A percentile compares a stretch with the other conserved stretches of the same genome.
These are phyloP conservation scores for Caretta caretta DNA, from an alignment of 2,113 vertebrate species.

Conservation along the genomic window DNA sequence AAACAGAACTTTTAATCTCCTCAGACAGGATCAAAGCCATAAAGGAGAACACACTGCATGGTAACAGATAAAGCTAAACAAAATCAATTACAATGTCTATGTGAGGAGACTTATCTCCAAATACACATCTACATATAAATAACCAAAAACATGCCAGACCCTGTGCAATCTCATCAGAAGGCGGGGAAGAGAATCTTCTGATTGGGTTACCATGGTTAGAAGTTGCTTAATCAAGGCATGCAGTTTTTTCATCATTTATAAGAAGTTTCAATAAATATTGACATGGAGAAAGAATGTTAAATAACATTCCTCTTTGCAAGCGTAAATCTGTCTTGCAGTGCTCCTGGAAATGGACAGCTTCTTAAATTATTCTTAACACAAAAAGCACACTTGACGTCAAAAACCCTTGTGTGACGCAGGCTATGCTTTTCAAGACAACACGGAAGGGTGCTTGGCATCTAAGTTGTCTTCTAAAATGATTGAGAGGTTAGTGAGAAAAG, in stretches of 20 bases:
- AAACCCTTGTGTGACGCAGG: not conserved
- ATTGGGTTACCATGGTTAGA: not conserved
- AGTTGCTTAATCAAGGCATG: not conserved
- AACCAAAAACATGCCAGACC: not conserved
- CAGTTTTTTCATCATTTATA: not conserved
- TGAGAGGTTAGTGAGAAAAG: not conserved
- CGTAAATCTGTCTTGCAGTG: constrained; percentile 13
- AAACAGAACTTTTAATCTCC: constrained; percentile 12
- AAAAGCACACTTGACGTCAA: not conserved
- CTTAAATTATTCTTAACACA: not conserved
- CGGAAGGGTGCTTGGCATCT: not conserved
- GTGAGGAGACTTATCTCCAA: not conserved
- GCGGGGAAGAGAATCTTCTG: not conserved
- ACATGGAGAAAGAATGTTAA: not conserved
- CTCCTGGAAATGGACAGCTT: constrained; percentile 2
- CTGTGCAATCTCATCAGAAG: not conserved
- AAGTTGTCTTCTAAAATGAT: not conserved
- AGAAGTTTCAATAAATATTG: constrained; percentile 47
- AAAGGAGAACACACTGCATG: constrained; percentile 37
- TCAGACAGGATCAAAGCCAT: constrained; percentile 56
- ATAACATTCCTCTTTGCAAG: constrained; percentile 25
- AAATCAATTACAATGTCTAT: not conserved
- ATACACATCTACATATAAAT: not conserved
- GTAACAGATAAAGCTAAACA: constrained; percentile 42
- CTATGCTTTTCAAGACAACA: not conserved